These are phyloP conservation scores for Volucella inflata DNA, from an alignment of 2,888 invertebrate species.

Conservation along the genomic window DNA sequence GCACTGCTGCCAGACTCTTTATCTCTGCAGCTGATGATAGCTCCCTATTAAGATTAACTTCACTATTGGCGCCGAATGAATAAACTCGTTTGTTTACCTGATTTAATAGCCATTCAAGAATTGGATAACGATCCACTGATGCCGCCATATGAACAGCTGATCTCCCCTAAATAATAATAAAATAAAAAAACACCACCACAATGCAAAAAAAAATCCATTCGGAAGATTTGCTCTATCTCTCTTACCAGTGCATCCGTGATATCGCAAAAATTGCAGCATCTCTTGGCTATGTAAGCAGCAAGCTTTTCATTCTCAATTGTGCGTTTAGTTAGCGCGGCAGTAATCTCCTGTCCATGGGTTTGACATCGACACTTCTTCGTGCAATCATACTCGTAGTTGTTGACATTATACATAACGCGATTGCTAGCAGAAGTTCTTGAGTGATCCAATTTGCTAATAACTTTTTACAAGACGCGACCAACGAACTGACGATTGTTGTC, in stretches of 20 bases:
- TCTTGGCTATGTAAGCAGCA: slow-evolving; percentile 85
- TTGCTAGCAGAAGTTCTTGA: slow-evolving; percentile 24
- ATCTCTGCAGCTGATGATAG: slow-evolving; percentile 80
- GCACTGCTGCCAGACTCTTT: slow-evolving; percentile 88
- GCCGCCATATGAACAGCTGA: slow-evolving; percentile 91
- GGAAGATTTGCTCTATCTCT: slow-evolving; percentile 2
- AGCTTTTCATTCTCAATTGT: slow-evolving; percentile 86
- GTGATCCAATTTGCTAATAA: slow-evolving; percentile 35
- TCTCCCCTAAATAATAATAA: slow-evolving; percentile 85
- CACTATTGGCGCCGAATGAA: background rate
- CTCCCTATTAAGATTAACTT: slow-evolving; percentile 77
- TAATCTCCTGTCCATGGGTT: slow-evolving; percentile 84
- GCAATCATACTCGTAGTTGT: slow-evolving; percentile 84
- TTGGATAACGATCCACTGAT: slow-evolving; percentile 88
- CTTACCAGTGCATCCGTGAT: slow-evolving; percentile 86
- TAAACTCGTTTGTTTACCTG: slow-evolving; percentile 80
- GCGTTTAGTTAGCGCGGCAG: slow-evolving; percentile 87
- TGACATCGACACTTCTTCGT: slow-evolving; percentile 86
- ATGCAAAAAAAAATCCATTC: background rate
- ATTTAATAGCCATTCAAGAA: slow-evolving; percentile 90
- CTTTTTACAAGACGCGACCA: background rate
- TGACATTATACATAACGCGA: slow-evolving; percentile 70
- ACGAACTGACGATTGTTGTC: background rate
- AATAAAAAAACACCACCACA: background rate
- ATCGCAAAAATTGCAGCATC: slow-evolving; percentile 86